Evolutionary conservation across 2,797 vertebrate species (phyloP).

Genomic region (Sebastes matsubarae): DNA sequence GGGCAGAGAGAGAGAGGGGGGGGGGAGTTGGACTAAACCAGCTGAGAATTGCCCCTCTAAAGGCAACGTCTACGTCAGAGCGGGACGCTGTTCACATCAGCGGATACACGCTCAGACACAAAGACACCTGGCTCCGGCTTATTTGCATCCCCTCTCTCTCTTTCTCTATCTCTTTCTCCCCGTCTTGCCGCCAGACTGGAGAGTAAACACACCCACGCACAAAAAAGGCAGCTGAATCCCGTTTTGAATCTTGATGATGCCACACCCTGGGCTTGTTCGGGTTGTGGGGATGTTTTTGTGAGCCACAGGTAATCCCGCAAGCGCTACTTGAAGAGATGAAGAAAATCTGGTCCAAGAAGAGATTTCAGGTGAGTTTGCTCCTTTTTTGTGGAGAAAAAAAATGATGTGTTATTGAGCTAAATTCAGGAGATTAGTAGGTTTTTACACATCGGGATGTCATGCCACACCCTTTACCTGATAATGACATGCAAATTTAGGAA

Average conservation of each 20-base stretch:
- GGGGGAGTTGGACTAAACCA: slow-evolving; percentile 26
- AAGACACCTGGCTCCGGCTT: slow-evolving; percentile 71
- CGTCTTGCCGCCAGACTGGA: slow-evolving; percentile 45
- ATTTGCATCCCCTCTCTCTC: slow-evolving; percentile 47
- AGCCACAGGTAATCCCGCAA: slow-evolving; percentile 76
- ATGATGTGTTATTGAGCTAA: not conserved
- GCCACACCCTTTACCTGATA: slow-evolving; percentile 62
- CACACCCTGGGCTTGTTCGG: slow-evolving; percentile 62
- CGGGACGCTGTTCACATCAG: slow-evolving; percentile 64
- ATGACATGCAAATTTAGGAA: not conserved
- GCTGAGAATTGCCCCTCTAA: slow-evolving; percentile 60
- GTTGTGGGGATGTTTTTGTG: slow-evolving; percentile 61
- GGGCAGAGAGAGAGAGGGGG: not conserved
- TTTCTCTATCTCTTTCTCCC: not conserved
- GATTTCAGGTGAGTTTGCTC: slow-evolving; percentile 91
- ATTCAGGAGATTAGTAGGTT: not conserved
- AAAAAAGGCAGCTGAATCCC: slow-evolving; percentile 37
- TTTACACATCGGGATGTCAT: slow-evolving; percentile 1
- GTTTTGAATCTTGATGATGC: slow-evolving; percentile 35
- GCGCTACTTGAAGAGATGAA: slow-evolving; percentile 89
- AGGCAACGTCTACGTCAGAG: slow-evolving; percentile 68
- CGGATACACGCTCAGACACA: slow-evolving; percentile 71
- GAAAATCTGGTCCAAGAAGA: slow-evolving; percentile 99
- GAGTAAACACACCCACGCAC: slow-evolving; percentile 61
- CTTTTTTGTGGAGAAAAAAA: not conserved